phyloP scores from a whole-genome alignment of 2,888 invertebrate species.

The Myopa testacea region DNA sequence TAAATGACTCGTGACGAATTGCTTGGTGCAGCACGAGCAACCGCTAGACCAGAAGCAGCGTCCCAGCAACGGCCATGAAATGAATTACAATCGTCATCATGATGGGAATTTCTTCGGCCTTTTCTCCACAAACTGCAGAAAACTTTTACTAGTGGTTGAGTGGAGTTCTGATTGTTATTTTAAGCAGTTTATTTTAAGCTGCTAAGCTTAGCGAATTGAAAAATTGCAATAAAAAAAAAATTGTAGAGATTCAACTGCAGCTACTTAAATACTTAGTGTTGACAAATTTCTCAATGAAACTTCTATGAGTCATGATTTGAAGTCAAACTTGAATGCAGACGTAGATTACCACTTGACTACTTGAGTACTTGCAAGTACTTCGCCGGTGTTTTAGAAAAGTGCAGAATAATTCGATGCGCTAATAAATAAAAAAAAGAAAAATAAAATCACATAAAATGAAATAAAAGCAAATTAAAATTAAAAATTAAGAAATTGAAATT shows the following conservation, averaged over 20 bases:
- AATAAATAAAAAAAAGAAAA: too few species aligned
- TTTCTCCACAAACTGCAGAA: not conserved
- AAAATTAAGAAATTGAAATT: too few species aligned
- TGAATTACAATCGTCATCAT: not conserved
- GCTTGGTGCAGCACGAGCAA: not conserved
- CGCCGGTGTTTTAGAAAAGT: not conserved
- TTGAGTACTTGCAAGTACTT: too few species aligned
- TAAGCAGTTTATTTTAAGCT: not conserved
- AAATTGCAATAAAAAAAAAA: not conserved
- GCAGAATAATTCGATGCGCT: too few species aligned
- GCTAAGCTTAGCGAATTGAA: conserved; percentile 10
- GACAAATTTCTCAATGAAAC: not conserved
- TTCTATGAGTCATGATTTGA: not conserved
- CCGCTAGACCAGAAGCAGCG: not conserved
- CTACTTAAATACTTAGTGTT: not conserved
- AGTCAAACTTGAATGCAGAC: not conserved
- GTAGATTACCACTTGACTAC: too few species aligned
- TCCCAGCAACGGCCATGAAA: not conserved
- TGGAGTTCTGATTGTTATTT: conserved; percentile 33
- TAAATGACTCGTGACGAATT: conserved; percentile 33
- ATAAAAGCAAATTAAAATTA: too few species aligned
- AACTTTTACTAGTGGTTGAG: not conserved
- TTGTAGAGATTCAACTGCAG: not conserved
- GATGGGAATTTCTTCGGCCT: not conserved
- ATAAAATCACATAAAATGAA: too few species aligned